Conservation (phyloP, 2,797 vertebrate species). For the Clangula hyemalis region DNA sequence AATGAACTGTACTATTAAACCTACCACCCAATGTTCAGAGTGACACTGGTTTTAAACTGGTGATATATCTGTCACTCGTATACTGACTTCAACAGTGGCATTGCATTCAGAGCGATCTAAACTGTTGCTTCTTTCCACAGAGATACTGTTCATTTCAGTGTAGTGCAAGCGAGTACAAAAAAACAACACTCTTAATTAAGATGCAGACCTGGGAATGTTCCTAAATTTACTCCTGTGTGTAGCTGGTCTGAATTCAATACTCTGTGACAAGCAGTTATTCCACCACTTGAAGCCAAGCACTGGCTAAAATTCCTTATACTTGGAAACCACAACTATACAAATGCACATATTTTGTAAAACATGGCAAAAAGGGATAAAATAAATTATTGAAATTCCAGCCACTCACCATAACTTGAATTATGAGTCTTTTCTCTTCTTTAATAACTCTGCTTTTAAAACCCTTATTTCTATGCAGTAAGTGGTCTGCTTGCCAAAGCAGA, state of each 20-base stretch:
- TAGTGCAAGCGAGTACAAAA: neutral
- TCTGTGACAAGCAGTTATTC: neutral
- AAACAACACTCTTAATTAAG: neutral
- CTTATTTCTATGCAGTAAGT: neutral
- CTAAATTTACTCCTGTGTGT: neutral
- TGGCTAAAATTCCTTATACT: neutral
- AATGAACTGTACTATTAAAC: neutral
- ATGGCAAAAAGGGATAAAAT: neutral
- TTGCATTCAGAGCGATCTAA: neutral
- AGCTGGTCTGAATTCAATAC: neutral
- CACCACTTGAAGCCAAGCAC: neutral
- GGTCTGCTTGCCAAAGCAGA: neutral
- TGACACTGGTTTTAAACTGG: neutral
- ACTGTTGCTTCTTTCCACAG: neutral
- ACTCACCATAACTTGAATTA: neutral
- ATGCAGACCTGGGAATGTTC: neutral
- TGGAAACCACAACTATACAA: neutral
- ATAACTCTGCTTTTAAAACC: neutral
- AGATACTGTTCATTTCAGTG: neutral
- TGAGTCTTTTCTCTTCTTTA: neutral
- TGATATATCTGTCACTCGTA: neutral
- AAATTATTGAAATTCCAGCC: neutral
- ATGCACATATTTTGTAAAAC: neutral
- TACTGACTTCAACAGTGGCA: neutral
- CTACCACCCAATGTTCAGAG: neutral